Percentiles rank a stretch among this genome's conserved stretches.
phyloP scores from a whole-genome alignment of 2,888 invertebrate species.

The Aquatica leii region DNA sequence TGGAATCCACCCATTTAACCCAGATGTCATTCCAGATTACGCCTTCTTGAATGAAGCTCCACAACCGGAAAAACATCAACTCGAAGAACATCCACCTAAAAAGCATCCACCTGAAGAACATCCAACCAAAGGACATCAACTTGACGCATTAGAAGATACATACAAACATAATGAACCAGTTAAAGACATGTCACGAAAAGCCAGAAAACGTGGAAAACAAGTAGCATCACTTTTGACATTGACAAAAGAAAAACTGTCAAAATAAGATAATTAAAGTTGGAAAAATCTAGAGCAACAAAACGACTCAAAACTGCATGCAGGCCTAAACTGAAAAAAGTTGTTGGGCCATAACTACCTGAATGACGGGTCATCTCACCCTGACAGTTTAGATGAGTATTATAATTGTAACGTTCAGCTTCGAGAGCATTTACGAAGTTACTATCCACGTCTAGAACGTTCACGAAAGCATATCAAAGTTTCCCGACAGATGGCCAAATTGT shows the following conservation, averaged over 20 bases:
- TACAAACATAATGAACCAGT: not conserved
- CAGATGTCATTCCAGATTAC: not conserved
- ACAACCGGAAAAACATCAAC: too few species aligned
- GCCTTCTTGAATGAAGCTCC: not conserved
- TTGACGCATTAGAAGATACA: not conserved
- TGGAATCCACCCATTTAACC: not conserved
- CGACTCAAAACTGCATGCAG: not conserved
- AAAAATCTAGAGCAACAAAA: not conserved
- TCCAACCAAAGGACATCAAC: not conserved
- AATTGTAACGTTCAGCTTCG: not conserved
- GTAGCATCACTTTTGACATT: conserved; percentile 1
- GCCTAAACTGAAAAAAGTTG: not conserved
- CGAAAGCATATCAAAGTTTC: too few species aligned
- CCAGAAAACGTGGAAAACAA: not conserved
- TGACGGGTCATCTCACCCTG: not conserved
- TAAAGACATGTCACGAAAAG: not conserved
- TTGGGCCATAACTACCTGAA: not conserved
- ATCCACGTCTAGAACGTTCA: too few species aligned
- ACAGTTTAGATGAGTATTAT: not conserved
- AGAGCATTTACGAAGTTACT: too few species aligned
- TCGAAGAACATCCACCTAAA: not conserved
- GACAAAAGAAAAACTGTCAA: not conserved
- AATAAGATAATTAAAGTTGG: not conserved
- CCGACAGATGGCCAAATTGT: too few species aligned
- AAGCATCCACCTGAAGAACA: too few species aligned